Evolutionary conservation across 2,113 vertebrate species (phyloP), one percentile per base, ranked within the genome.

Genomic region (Ifrita kowaldi): DNA sequence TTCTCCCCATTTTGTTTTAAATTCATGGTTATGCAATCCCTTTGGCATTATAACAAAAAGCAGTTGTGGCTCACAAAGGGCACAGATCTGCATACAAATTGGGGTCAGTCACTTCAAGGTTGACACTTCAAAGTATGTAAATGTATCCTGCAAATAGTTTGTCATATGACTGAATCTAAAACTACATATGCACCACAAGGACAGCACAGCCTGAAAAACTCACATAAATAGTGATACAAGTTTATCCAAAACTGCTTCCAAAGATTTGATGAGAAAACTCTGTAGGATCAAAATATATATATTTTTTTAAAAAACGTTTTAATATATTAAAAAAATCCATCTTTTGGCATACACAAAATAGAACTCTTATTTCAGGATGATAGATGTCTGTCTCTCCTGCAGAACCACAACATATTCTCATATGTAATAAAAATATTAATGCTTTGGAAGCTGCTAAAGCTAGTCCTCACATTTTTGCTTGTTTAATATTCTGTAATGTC

Each of bases 81-180:
- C 71, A 92, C 16, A 82, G 49, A 90, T 93, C 65, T 90, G 85
- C 76, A 96, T 95, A 93, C 55, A 88, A 94, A 93, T 81, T 84
- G 62, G 37, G 68, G 76, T 77, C 87, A 92, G 50, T 76, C 69
- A 87, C 56, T 96, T 95, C 92, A 88, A 79, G 89, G 71, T 35
- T 89, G 77, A 83, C 46, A 60, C 49, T 88, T 84, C 20, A 70
- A 88, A 89, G 59, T 77, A 62, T 39, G 24, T 50, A 82, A 73
- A 37, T 55, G 24, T 39, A 60, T 52, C 27, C 52, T 65, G 53
- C 32, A 87, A 82, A 91, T 17, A 52, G 10, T 52, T 67, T 49
- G 19, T 52, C 44, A 68, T 8, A 20, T 42, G 37, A 90, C 20
- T 69, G n/a, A 62, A 62, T 87, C 35, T 57, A 71, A 82, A 84